Base-by-base conservation (phyloP, 2,113 vertebrate genomes). In the Tenrec ecaudatus region DNA sequence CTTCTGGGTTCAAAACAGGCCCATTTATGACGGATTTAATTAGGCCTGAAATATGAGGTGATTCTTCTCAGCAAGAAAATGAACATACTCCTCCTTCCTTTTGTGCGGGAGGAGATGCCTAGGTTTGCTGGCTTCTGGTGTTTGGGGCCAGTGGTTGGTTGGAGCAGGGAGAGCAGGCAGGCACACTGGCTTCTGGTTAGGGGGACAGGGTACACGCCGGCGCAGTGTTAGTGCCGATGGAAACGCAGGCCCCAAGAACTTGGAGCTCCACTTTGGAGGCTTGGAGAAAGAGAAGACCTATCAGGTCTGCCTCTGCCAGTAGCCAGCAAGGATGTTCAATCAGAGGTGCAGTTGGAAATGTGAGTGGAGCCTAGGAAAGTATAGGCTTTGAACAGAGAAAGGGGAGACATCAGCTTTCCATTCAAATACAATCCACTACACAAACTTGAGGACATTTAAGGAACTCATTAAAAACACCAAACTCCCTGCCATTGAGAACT, bases 1-100 rank as follows among this genome's bases (percentile, higher is more conserved):
- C 36, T 94, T 87, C 94, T 92, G 92, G 77, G 60, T 96, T 94
- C 82, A 90, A 83, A 95, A 96, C 89, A 86, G 57, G 82, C 69
- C 20, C 57, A 83, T 83, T 38, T 68, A 47, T 91, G 76, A 94
- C 25, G 68, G 33, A 76, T 80, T 93, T 83, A 92, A 9, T 85
- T 88, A 88, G 86, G 40, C 57, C 84, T 88, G 22, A 95, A 95
- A 87, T 92, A 31, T 40, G 92, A 95, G 33, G 47, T 79, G n/a
- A 89, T 31, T 82, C 64, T 89, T 47, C 64, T 86, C 8, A 92
- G 36, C 31, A 93, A 25, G 86, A 87, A 60, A 43, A 17, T 11
- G 43, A 62, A 92, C 84, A 86, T 7, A 40, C 47, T 53, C 47
- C 16, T 89, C 40, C 62, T 77, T 53, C 47, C 16, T 89, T 53